phyloP scores from a whole-genome alignment of 1,140 invertebrate genomes.

The Chironomus tepperi region DNA sequence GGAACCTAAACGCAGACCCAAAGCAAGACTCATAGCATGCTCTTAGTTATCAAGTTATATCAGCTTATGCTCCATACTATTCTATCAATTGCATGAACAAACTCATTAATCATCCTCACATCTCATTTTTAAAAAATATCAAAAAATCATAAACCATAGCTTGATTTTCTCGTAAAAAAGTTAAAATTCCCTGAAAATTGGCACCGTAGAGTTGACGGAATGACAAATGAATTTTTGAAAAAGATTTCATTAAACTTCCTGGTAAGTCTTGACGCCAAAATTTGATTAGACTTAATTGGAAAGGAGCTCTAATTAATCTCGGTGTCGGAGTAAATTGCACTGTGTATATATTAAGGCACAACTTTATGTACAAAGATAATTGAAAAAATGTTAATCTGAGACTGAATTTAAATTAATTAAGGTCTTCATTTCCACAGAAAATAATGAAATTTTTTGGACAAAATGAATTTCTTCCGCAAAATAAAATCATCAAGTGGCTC shows the following conservation, averaged over 20 bases:
- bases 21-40: too few species aligned
- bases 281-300: not conserved
- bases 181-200: conserved; percentile 16
- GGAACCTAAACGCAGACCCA: too few species aligned
- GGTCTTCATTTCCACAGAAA: conserved; percentile 39
- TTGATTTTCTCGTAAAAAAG: conserved; percentile 24
- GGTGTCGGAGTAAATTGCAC: too few species aligned
- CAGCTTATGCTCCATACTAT: too few species aligned
- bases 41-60: too few species aligned
- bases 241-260: conserved; percentile 24
- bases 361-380: too few species aligned
- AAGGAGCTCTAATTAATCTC: too few species aligned
- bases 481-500: conserved; percentile 48
- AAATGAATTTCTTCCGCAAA: conserved; percentile 58
- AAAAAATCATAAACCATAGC: conserved; percentile 28
- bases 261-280: conserved; percentile 26
- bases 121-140: conserved; percentile 33
- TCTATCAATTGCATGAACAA: too few species aligned
- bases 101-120: too few species aligned
- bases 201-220: conserved; percentile 22
- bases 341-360: too few species aligned
- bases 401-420: not conserved
- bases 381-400: too few species aligned
- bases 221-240: conserved; percentile 25
- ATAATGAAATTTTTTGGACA: conserved; percentile 49